phyloP scores from a whole-genome alignment of 2,797 vertebrate species.

The Coregonus suidteri region DNA sequence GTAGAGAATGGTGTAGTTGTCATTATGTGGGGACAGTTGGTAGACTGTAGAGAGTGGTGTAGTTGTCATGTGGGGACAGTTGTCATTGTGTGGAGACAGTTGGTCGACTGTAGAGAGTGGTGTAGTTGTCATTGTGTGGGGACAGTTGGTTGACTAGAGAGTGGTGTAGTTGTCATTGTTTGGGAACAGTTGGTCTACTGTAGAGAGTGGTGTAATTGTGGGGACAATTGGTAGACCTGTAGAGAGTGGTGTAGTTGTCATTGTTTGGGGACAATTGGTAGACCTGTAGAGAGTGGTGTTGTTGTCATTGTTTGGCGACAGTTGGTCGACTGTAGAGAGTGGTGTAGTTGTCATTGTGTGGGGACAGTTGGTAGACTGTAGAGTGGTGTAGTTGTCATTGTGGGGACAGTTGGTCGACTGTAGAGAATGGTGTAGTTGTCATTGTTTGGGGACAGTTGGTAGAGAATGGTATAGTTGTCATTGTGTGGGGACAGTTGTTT shows the following conservation, averaged over 20 bases:
- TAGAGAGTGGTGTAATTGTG: not conserved
- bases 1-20: no score
- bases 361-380: constrained; percentile 15
- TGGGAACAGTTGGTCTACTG: not conserved
- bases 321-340: constrained; percentile 9
- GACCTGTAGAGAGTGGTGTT: not conserved
- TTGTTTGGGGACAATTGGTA: constrained; percentile 12
- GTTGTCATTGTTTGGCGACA: not conserved
- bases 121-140: constrained; percentile 51
- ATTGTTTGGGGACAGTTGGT: constrained; percentile 10
- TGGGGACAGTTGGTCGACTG: constrained; percentile 17
- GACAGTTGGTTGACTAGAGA: constrained; percentile 8
- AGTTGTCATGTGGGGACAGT: no score
- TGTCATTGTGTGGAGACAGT: no score
- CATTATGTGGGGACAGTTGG: no score
- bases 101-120: not conserved
- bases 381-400: constrained; percentile 35
- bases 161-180: no score
- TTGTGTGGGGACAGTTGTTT: constrained; percentile 25
- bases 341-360: constrained; percentile 35
- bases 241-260: constrained; percentile 12
- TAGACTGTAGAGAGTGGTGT: constrained; percentile 20
- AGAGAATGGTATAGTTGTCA: constrained; percentile 52
- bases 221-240: no score
- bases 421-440: constrained; percentile 35